Conservation (phyloP, 2,888 invertebrate genomes). For the Conistra vaccinii region DNA sequence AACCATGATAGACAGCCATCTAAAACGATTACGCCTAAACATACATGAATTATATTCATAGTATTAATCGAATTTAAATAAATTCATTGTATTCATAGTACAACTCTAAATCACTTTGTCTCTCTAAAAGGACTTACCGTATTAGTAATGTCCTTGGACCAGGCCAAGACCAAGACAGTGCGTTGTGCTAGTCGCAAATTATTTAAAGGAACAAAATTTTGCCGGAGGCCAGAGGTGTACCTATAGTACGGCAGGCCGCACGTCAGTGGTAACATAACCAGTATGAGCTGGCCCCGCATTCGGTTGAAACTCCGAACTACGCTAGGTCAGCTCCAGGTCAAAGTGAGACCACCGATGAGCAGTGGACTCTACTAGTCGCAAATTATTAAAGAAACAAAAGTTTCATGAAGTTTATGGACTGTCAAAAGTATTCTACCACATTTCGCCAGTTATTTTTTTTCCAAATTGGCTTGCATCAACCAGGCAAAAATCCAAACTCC, state of each 20-base stretch:
- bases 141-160: slow-evolving; percentile 28
- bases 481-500: not conserved
- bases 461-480: not conserved
- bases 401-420: not conserved
- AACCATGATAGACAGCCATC: slow-evolving; percentile 27
- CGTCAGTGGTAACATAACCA: not conserved
- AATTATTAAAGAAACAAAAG: not conserved
- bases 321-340: not conserved
- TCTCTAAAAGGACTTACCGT: slow-evolving; percentile 12
- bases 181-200: not conserved
- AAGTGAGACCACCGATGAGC: not conserved
- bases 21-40: not conserved
- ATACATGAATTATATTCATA: not conserved
- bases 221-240: not conserved
- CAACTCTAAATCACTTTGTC: not conserved
- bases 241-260: not conserved
- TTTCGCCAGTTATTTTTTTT: not conserved
- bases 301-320: not conserved
- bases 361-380: not conserved
- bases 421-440: not conserved
- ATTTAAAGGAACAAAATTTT: not conserved
- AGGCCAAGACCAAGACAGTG: slow-evolving; percentile 5
- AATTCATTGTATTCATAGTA: slow-evolving; percentile 34
- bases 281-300: not conserved
- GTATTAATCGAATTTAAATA: slow-evolving; percentile 16